These are phyloP conservation scores for Philaenus spumarius DNA, from an alignment of 1,140 invertebrate species.

Conservation along the genomic window DNA sequence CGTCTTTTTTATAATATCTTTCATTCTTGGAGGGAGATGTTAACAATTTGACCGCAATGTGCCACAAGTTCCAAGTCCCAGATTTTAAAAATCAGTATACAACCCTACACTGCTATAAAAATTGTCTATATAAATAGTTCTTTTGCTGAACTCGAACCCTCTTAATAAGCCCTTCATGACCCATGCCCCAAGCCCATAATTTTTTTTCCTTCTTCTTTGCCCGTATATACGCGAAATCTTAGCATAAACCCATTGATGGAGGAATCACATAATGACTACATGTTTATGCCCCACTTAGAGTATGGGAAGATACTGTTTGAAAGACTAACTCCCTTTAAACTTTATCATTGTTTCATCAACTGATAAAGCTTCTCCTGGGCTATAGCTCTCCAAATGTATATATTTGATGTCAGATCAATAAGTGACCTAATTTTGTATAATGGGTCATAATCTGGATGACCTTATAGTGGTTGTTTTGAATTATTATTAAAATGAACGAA, in stretches of 20 bases:
- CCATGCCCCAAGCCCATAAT: slow-evolving; percentile 25
- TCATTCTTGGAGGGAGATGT: slow-evolving; percentile 23
- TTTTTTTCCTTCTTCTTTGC: slow-evolving; percentile 13
- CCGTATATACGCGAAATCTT: slow-evolving; percentile 23
- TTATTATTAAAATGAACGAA: slow-evolving; percentile 31
- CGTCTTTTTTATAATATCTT: slow-evolving; percentile 22
- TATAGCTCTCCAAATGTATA: slow-evolving; percentile 17
- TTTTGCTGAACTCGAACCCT: slow-evolving; percentile 22
- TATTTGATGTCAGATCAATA: slow-evolving; percentile 11
- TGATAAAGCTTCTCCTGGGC: slow-evolving; percentile 29
- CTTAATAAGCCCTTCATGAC: slow-evolving; percentile 26
- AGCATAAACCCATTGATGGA: slow-evolving; percentile 11
- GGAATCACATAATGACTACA: slow-evolving; percentile 19
- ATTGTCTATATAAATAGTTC: slow-evolving; percentile 28
- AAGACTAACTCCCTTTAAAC: slow-evolving; percentile 34
- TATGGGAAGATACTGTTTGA: slow-evolving; percentile 38
- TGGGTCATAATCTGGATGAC: slow-evolving; percentile 27
- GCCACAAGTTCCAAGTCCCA: slow-evolving; percentile 28
- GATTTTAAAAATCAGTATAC: slow-evolving; percentile 17
- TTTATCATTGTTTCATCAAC: slow-evolving; percentile 39
- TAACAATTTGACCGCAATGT: slow-evolving; percentile 25
- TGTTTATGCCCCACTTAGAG: slow-evolving; percentile 24
- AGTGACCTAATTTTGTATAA: slow-evolving; percentile 29
- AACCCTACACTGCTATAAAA: slow-evolving; percentile 26
- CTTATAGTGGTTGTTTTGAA: slow-evolving; percentile 15